phyloP scores from a whole-genome alignment of 2,888 invertebrate species.

The Pherbina coryleti region DNA sequence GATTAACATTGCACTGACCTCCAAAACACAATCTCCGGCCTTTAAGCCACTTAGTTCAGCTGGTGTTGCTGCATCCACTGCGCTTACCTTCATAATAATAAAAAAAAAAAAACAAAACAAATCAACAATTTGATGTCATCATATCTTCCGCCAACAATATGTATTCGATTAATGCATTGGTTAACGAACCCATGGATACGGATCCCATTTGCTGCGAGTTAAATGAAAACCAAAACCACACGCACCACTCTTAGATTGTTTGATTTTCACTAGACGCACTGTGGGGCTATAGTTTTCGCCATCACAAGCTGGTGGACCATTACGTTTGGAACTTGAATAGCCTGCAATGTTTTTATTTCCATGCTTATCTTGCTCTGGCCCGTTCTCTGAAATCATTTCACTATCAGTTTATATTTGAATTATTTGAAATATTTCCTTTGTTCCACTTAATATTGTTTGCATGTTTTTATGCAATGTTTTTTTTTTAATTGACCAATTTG shows the following conservation, averaged over 20 bases:
- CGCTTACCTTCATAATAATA: conserved; percentile 71
- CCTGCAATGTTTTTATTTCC: too few relatives aligned
- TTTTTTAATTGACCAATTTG: background rate
- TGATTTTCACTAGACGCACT: conserved; percentile 72
- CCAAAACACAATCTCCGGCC: conserved; percentile 80
- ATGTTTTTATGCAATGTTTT: background rate
- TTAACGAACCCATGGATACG: conserved; percentile 80
- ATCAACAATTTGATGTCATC: background rate
- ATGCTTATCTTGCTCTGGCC: too few relatives aligned
- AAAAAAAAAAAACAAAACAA: conserved; percentile 22
- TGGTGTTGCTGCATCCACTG: conserved; percentile 75
- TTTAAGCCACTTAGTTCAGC: conserved; percentile 77
- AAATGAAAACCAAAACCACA: conserved; percentile 84
- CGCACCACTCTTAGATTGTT: conserved; percentile 73
- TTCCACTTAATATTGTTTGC: background rate
- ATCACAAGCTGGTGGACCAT: conserved; percentile 3
- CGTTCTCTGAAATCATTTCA: too few relatives aligned
- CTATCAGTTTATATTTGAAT: background rate
- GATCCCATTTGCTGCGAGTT: conserved; percentile 83
- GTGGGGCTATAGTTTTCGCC: conserved; percentile 59
- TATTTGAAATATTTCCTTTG: background rate
- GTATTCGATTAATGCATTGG: too few relatives aligned
- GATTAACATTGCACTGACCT: conserved; percentile 70
- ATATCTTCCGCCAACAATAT: too few relatives aligned
- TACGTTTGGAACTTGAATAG: conserved; percentile 7